Evolutionary conservation across 2,113 vertebrate species (phyloP), one percentile per base, ranked within the genome.

Genomic region (Chaetodon auriga): DNA sequence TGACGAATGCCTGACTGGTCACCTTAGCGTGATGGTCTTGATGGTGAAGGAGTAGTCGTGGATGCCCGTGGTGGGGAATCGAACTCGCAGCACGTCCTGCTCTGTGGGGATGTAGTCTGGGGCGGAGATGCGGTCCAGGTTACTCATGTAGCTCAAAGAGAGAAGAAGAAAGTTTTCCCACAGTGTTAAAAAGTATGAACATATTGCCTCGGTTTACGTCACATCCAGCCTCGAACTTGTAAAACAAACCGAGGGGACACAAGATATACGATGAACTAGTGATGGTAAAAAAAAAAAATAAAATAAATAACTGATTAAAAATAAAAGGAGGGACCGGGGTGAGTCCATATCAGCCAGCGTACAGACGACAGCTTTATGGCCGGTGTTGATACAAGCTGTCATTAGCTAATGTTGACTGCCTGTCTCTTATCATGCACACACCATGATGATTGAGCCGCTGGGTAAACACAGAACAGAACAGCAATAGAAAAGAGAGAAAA

Each of bases 51-150:
- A 93, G 75, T 97, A 98, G 64, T 98, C 97, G 0, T 97, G 97
- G 89, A 98, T 98, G 86, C 97, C 97, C 0, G 97, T 97, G 36
- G 97, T 98, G 25, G 97, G 97, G 88, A 97, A 96, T 61, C 97
- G 96, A 77, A 97, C 97, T 25, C 97, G 93, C 55, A 98, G 86
- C 81, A 98, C 96, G 0, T 97, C 97, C 92, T 98, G 97, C 0
- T 95, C 95, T 0, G 93, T 96, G n/a, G 97, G 97, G 51, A 97
- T 81, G 75, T 96, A 98, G 57, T 91, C 88, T 1, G 91, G 94
- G 13, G 92, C 83, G 0, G 95, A 81, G 30, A 98, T 97, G 3
- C 97, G 96, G 1, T 96, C 96, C 89, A 98, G 91, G 58, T 96
- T 94, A 0, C 65, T 94, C 93, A 98, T 94, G 91, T 96, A 98